A percentile compares a stretch with the other conserved stretches of the same genome.
These are phyloP conservation scores for Petrocephalus zakoni DNA, from an alignment of 2,113 vertebrate species.

Conservation along the genomic window DNA sequence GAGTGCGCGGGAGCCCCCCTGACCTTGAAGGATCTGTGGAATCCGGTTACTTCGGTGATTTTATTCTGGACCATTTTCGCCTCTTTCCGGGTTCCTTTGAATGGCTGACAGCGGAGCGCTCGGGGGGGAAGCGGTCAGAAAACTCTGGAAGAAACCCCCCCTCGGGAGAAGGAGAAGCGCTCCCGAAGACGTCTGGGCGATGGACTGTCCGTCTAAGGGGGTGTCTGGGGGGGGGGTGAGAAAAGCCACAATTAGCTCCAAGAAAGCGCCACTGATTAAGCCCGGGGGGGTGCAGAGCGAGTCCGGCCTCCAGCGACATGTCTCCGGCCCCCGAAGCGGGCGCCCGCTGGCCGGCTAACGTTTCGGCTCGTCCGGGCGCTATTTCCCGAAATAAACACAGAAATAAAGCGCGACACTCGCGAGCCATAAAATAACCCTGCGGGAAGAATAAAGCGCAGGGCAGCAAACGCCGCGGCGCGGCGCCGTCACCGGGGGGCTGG, in stretches of 20 bases:
- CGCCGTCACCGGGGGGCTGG: not conserved
- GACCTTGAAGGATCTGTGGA: slow-evolving; percentile 89
- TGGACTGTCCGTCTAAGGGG: slow-evolving; percentile 51
- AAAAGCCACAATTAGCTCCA: not conserved
- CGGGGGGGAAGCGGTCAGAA: slow-evolving; percentile 46
- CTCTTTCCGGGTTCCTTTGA: not conserved
- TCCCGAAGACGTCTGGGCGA: slow-evolving; percentile 45
- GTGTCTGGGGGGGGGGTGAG: slow-evolving; percentile 42
- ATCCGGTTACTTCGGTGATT: slow-evolving; percentile 76
- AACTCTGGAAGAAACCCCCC: slow-evolving; percentile 36
- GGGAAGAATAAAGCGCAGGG: not conserved
- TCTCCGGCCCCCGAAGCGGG: not conserved
- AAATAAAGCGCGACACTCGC: not conserved
- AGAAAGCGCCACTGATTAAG: not conserved
- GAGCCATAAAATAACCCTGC: not conserved
- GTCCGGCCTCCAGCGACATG: not conserved
- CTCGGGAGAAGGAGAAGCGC: slow-evolving; percentile 50
- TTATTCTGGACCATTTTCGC: slow-evolving; percentile 88
- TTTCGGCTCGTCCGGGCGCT: not conserved
- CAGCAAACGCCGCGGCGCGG: too few species aligned
- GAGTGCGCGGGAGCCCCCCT: not conserved
- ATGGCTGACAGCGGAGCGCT: slow-evolving; percentile 24
- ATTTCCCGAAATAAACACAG: too few species aligned
- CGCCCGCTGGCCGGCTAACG: not conserved
- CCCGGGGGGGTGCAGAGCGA: not conserved